phyloP scores from a whole-genome alignment of 2,888 invertebrate genomes.

The Marasmarcha lunaedactyla region DNA sequence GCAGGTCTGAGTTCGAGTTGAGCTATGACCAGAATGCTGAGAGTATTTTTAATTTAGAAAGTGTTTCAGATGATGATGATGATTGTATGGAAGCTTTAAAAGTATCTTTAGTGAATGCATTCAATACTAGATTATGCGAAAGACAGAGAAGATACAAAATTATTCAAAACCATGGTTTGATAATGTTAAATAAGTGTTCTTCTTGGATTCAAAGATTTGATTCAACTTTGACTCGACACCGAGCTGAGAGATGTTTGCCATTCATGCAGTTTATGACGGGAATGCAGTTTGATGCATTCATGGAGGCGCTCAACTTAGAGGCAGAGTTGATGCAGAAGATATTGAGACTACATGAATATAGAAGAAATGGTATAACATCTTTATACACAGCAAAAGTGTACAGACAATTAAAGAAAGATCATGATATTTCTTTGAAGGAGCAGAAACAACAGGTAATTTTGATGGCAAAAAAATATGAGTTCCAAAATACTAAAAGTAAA shows the following conservation, averaged over 20 bases:
- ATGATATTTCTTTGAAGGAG: slow-evolving; percentile 67
- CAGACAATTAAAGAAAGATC: slow-evolving; percentile 72
- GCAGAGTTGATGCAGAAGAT: slow-evolving; percentile 75
- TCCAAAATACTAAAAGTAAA: slow-evolving; percentile 38
- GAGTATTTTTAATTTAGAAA: slow-evolving; percentile 67
- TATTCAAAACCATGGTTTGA: slow-evolving; percentile 82
- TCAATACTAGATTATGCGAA: slow-evolving; percentile 82
- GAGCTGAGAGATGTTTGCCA: slow-evolving; percentile 73
- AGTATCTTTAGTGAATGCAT: slow-evolving; percentile 76
- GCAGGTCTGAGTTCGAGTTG: slow-evolving; percentile 86
- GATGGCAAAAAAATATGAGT: slow-evolving; percentile 46
- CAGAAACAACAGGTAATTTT: slow-evolving; percentile 37
- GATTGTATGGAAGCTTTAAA: slow-evolving; percentile 75
- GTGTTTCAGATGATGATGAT: slow-evolving; percentile 50
- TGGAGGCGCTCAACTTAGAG: slow-evolving; percentile 81
- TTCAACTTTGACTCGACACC: slow-evolving; percentile 64
- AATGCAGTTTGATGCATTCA: slow-evolving; percentile 79
- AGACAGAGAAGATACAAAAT: slow-evolving; percentile 78
- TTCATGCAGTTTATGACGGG: slow-evolving; percentile 84
- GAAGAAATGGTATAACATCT: slow-evolving; percentile 78
- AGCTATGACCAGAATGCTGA: slow-evolving; percentile 89
- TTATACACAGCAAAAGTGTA: slow-evolving; percentile 75
- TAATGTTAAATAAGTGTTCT: slow-evolving; percentile 77
- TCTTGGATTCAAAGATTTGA: slow-evolving; percentile 80
- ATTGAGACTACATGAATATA: slow-evolving; percentile 72